phyloP scores from a whole-genome alignment of 2,888 invertebrate species.

The Malachius bipustulatus region DNA sequence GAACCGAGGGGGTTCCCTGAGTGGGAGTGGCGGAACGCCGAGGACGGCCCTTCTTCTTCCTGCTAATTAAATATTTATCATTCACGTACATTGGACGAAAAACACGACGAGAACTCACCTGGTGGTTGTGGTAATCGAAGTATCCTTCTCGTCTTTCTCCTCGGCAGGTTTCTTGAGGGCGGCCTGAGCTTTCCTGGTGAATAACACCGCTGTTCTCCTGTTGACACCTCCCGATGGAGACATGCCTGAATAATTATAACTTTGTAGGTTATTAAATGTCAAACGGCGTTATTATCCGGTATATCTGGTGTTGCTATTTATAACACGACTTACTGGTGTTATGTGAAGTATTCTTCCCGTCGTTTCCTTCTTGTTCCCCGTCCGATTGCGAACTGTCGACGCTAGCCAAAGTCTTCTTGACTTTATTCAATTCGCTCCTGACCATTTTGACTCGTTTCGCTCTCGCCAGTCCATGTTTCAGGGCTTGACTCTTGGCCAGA shows the following conservation, averaged over 20 bases:
- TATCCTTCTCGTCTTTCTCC: constrained; percentile 29
- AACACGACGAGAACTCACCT: not conserved
- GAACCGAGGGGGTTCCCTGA: constrained; percentile 21
- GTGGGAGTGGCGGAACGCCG: constrained; percentile 26
- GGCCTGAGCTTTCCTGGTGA: constrained; percentile 60
- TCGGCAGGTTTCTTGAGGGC: constrained; percentile 36
- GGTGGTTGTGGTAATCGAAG: not conserved
- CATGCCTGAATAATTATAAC: constrained; percentile 21
- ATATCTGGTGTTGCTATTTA: too few species aligned
- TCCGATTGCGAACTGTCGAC: constrained; percentile 35
- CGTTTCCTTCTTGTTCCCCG: constrained; percentile 28
- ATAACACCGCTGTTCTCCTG: constrained; percentile 62
- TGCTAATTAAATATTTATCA: constrained; percentile 10
- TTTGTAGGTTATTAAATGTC: not conserved
- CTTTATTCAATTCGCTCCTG: constrained; percentile 45
- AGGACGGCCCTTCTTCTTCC: constrained; percentile 31
- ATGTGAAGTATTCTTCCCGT: constrained; percentile 18
- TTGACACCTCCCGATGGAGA: constrained; percentile 52
- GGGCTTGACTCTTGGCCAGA: constrained; percentile 48
- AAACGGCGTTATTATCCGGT: too few species aligned
- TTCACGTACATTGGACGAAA: not conserved
- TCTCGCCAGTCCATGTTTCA: constrained; percentile 46
- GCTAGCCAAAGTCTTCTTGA: constrained; percentile 33
- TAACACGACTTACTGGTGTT: constrained; percentile 14
- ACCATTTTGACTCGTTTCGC: constrained; percentile 47